Conservation (phyloP, 2,797 vertebrate species). For the Monodelphis domestica region DNA sequence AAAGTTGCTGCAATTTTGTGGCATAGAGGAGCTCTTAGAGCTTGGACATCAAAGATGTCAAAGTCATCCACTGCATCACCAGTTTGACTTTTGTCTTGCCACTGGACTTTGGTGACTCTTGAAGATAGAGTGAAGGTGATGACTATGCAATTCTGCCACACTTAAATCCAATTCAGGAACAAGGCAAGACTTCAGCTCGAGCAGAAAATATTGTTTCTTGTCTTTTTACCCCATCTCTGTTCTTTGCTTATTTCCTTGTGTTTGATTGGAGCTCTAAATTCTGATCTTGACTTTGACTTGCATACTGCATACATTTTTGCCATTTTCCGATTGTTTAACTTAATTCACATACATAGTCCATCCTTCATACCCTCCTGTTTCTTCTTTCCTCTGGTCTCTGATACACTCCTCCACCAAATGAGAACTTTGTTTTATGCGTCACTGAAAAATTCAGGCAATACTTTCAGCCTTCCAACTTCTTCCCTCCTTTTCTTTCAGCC, state of each 20-base stretch:
- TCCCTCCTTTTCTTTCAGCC: too few relatives aligned
- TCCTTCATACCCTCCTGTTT: neutral
- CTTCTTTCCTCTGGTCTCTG: rapidly evolving
- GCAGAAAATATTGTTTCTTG: neutral
- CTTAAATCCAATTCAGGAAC: too few relatives aligned
- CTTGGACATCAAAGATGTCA: too few relatives aligned
- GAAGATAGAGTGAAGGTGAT: too few relatives aligned
- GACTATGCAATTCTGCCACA: too few relatives aligned
- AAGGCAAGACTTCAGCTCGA: too few relatives aligned
- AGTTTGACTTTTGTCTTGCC: too few relatives aligned
- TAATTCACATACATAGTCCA: neutral
- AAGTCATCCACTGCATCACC: too few relatives aligned
- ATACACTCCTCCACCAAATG: too few relatives aligned
- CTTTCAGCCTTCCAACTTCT: neutral
- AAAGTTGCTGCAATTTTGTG: too few relatives aligned
- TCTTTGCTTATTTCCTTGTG: neutral
- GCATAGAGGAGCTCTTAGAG: too few relatives aligned
- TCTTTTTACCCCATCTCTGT: neutral
- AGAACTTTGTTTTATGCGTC: neutral
- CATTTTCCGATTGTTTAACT: neutral
- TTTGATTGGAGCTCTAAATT: neutral
- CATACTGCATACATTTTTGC: neutral
- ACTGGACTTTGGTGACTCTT: too few relatives aligned
- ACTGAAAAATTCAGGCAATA: neutral
- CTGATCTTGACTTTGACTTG: neutral